Evolutionary conservation across 2,888 invertebrate genomes (phyloP).

Genomic region (Melieria omissa): DNA sequence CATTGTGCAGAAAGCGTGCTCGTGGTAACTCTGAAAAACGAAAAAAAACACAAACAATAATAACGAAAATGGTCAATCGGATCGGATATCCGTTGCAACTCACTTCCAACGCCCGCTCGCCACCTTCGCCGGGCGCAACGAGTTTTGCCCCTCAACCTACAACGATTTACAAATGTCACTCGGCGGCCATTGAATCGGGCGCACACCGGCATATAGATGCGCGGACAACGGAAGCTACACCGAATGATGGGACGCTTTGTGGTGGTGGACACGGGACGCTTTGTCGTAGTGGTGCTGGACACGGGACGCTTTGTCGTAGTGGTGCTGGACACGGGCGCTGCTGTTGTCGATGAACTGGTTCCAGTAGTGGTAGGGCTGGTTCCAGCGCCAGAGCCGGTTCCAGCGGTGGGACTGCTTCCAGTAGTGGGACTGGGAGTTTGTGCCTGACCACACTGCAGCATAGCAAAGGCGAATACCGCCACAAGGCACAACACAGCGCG

Average conservation of each 20-base stretch:
- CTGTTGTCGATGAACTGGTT: background rate
- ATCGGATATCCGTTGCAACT: background rate
- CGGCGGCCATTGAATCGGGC: background rate
- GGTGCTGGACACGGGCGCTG: background rate
- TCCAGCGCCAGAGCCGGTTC: too few relatives aligned
- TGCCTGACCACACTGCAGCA: too few relatives aligned
- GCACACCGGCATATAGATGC: constrained; percentile 8
- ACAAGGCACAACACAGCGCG: too few relatives aligned
- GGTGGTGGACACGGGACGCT: too few relatives aligned
- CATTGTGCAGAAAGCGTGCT: too few relatives aligned
- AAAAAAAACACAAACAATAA: background rate
- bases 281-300: background rate
- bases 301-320: too few relatives aligned
- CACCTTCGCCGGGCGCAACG: background rate
- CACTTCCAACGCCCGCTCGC: background rate
- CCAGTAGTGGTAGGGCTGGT: too few relatives aligned
- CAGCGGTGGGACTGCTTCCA: too few relatives aligned
- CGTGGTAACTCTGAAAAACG: too few relatives aligned
- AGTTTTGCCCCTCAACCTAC: background rate
- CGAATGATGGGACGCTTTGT: too few relatives aligned
- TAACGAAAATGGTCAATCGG: background rate
- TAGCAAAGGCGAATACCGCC: too few relatives aligned
- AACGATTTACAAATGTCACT: constrained; percentile 2
- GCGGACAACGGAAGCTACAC: background rate
- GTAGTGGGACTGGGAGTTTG: too few relatives aligned